Percentiles rank a stretch among this genome's conserved stretches.
Evolutionary conservation across 2,797 vertebrate species (phyloP).

Genomic region (Liparis tanakae): DNA sequence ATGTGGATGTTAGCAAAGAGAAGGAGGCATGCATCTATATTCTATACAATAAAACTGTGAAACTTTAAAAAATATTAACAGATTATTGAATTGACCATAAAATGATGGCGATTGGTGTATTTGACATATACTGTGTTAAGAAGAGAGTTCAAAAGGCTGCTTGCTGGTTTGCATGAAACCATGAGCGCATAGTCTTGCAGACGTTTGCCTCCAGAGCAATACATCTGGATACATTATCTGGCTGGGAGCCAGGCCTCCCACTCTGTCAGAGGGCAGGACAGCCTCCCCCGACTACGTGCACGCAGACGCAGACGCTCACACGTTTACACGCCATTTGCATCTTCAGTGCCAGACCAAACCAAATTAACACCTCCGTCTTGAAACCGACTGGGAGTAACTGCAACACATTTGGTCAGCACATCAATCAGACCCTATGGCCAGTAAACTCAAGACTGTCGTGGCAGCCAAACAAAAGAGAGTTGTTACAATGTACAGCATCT

Average conservation of each 20-base stretch:
- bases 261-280: slow-evolving; percentile 55
- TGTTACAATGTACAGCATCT: slow-evolving; percentile 19
- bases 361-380: slow-evolving; percentile 73
- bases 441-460: slow-evolving; percentile 20
- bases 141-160: background rate
- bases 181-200: slow-evolving; percentile 40
- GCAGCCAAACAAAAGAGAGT: slow-evolving; percentile 37
- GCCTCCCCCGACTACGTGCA: slow-evolving; percentile 1
- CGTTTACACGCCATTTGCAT: slow-evolving; percentile 54
- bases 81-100: background rate
- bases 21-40: background rate
- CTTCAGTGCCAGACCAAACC: slow-evolving; percentile 65
- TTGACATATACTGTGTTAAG: background rate
- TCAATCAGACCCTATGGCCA: slow-evolving; percentile 47
- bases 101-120: background rate
- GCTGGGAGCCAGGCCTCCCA: slow-evolving; percentile 63
- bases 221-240: slow-evolving; percentile 65
- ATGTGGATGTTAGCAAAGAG: background rate
- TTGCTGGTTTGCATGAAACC: slow-evolving; percentile 21
- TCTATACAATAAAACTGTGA: background rate
- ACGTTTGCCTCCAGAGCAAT: slow-evolving; percentile 65
- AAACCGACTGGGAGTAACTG: slow-evolving; percentile 50
- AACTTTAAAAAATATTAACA: background rate
- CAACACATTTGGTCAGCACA: slow-evolving; percentile 63
- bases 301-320: slow-evolving; percentile 21